Base-by-base conservation (phyloP, 2,797 vertebrate species). In the Chelonia mydas region DNA sequence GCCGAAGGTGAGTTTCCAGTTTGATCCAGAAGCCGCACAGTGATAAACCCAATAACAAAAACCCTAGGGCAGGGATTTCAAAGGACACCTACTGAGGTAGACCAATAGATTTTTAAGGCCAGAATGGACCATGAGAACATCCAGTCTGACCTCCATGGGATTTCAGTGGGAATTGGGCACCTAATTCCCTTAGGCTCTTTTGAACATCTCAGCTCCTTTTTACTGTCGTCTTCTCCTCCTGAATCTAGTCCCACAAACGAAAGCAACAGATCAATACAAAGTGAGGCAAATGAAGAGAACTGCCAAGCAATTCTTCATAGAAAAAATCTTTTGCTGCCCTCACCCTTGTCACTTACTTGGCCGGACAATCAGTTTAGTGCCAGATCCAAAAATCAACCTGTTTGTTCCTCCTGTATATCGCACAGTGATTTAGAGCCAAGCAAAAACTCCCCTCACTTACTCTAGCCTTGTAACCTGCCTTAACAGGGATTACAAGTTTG, bases 351-450 rank as follows among this genome's bases (percentile, higher is more conserved):
- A 93, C 87, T 93, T 78, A 93, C 91, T 77, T 78, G 83, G 87
- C 11, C 6, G 45, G 33, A 93, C 41, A 11, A 28, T 41, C 23
- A 93, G 47, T 55, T 78, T 85, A 53, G 91, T 93, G 19, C 91
- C 91, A 45, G 72, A 28, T 54, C 91, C 91, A 86, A 93, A 93
- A 47, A 47, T 68, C 15, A 93, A 41, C 81, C 49, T 86, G 45
- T 68, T n/a, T 51, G 28, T 10, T 28, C 83, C 87, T 45, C 27
- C 45, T 5, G 51, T 45, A 61, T 76, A 49, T 81, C 19, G 6
- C 84, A 87, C 78, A 86, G 5, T 82, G 53, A 82, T n/a, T 59
- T 12, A 53, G 21, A 11, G 47, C 78, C 33, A 33, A 45, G 50
- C 79, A 87, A n/a, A 87, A 68, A 87, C 53, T 21, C 78, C 7